Percentiles rank a stretch among this genome's conserved stretches.
These are phyloP conservation scores for Holothuria scabra DNA, from an alignment of 53 echinoderm and acorn worm genomes.

Conservation along the genomic window DNA sequence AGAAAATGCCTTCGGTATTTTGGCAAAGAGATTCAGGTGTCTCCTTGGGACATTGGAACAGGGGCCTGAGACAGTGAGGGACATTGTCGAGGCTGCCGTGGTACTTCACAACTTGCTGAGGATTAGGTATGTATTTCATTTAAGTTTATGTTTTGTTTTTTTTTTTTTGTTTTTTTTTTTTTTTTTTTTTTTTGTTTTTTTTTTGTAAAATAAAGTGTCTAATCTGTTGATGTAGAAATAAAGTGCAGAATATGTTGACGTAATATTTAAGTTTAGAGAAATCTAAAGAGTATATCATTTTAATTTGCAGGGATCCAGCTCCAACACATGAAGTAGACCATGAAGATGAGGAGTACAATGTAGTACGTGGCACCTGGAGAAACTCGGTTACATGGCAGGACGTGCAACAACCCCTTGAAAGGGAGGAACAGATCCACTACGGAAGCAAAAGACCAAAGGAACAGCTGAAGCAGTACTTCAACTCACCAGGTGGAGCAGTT, in stretches of 20 bases:
- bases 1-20: slow-evolving; percentile 63
- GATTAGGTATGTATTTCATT: no score
- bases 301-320: neutral
- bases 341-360: slow-evolving; percentile 28
- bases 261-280: no score
- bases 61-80: slow-evolving; percentile 5
- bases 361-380: slow-evolving; percentile 48
- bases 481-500: neutral
- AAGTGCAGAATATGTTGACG: no score
- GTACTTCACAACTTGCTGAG: slow-evolving; percentile 55
- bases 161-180: no score
- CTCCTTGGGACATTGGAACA: slow-evolving; percentile 48
- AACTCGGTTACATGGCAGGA: neutral
- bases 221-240: no score
- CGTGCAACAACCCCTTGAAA: neutral
- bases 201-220: no score
- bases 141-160: no score
- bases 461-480: neutral
- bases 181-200: no score
- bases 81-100: neutral
- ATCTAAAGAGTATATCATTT: no score
- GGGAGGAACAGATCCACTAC: neutral
- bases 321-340: slow-evolving; percentile 45
- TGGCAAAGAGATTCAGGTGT: slow-evolving; percentile 51
- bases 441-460: neutral